These are phyloP conservation scores for Drosophila nannoptera DNA, from an alignment of 1,140 invertebrate genomes.

Conservation along the genomic window DNA sequence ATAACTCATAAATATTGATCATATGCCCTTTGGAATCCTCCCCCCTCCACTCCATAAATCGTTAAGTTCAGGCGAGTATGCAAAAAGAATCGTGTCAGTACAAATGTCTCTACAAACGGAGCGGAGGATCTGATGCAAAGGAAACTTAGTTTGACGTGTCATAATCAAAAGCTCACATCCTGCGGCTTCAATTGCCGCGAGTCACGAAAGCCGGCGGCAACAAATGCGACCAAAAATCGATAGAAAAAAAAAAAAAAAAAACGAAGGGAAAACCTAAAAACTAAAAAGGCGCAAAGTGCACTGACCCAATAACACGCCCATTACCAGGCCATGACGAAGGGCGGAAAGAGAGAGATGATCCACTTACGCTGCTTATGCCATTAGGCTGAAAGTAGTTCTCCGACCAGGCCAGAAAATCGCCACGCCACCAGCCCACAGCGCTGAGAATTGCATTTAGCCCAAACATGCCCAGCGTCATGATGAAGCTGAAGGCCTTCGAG, in stretches of 20 bases:
- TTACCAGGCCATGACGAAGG: background rate
- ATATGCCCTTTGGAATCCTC: too few relatives aligned
- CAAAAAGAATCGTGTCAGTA: background rate
- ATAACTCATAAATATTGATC: too few relatives aligned
- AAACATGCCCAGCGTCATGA: slow-evolving; percentile 73
- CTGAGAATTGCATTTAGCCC: slow-evolving; percentile 68
- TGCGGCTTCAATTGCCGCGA: slow-evolving; percentile 55
- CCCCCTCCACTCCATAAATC: background rate
- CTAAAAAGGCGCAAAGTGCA: slow-evolving; percentile 54
- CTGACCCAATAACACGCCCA: slow-evolving; percentile 60
- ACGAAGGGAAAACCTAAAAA: slow-evolving; percentile 8
- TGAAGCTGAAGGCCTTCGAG: slow-evolving; percentile 74
- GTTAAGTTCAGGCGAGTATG: background rate
- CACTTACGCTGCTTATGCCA: slow-evolving; percentile 75
- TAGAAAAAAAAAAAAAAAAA: slow-evolving; percentile 28
- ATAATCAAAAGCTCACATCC: slow-evolving; percentile 75
- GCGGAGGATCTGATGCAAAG: background rate
- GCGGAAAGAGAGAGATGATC: background rate
- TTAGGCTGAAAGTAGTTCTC: slow-evolving; percentile 71
- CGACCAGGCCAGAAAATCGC: slow-evolving; percentile 64
- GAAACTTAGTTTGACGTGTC: slow-evolving; percentile 51
- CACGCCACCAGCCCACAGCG: slow-evolving; percentile 69
- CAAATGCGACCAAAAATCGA: slow-evolving; percentile 52
- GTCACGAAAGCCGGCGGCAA: slow-evolving; percentile 52
- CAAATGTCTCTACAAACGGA: background rate